Evolutionary conservation across 1,140 invertebrate genomes (phyloP).

Genomic region (Monomorium pharaonis): DNA sequence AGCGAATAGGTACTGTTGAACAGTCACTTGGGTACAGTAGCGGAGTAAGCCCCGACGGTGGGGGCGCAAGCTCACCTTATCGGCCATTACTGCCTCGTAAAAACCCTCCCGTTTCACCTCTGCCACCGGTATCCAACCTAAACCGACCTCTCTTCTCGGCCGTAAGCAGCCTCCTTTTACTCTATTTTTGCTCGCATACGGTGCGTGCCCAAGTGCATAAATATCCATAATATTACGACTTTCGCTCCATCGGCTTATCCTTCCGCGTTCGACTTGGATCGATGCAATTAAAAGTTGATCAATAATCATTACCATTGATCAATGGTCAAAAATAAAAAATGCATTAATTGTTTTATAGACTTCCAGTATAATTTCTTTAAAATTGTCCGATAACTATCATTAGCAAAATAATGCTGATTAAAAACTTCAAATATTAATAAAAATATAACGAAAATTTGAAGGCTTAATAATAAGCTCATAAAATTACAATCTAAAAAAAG

Average conservation of each 20-base stretch:
- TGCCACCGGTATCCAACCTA: slow-evolving; percentile 64
- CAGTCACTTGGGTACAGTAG: slow-evolving; percentile 84
- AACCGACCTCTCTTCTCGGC: slow-evolving; percentile 56
- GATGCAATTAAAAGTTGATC: neutral
- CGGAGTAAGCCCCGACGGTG: slow-evolving; percentile 81
- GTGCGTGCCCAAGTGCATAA: slow-evolving; percentile 71
- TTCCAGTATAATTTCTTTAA: neutral
- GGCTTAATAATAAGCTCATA: neutral
- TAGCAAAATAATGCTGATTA: neutral
- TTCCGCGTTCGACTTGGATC: slow-evolving; percentile 5
- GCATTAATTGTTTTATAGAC: neutral
- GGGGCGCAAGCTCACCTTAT: slow-evolving; percentile 84
- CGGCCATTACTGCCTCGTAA: slow-evolving; percentile 86
- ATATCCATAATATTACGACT: slow-evolving; percentile 71
- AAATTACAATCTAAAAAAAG: neutral
- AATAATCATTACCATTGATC: too few species aligned
- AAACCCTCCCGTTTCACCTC: slow-evolving; percentile 80
- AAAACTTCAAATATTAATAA: neutral
- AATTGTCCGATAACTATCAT: neutral
- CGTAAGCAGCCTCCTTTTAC: slow-evolving; percentile 67
- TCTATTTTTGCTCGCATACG: slow-evolving; percentile 67
- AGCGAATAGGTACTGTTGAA: slow-evolving; percentile 76
- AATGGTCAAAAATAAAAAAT: neutral
- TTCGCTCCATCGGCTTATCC: slow-evolving; percentile 53
- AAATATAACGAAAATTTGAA: neutral